Evolutionary conservation across 2,888 invertebrate species (phyloP).

Genomic region (Nephrocerus scutellatus): DNA sequence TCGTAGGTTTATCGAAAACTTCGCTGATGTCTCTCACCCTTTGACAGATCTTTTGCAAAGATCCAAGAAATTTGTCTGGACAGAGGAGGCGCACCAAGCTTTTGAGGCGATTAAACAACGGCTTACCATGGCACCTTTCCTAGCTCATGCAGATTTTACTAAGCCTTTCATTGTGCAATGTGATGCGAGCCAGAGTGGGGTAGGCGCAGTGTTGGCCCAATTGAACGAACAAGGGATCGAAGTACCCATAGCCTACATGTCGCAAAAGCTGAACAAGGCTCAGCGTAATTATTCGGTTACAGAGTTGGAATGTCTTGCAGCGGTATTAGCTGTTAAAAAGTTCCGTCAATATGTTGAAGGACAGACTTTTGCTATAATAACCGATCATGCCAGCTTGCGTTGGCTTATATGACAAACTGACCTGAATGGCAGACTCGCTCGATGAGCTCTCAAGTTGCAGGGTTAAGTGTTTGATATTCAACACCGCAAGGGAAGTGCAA

Average conservation of each 20-base stretch:
- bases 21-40: not conserved
- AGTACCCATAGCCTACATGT: slow-evolving; percentile 13
- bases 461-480: no score
- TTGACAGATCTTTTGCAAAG: slow-evolving; percentile 5
- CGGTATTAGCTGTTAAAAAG: slow-evolving; percentile 10
- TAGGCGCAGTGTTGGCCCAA: slow-evolving; percentile 15
- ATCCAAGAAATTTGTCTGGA: not conserved
- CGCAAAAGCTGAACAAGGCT: slow-evolving; percentile 17
- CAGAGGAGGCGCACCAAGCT: slow-evolving; percentile 1
- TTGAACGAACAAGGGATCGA: slow-evolving; percentile 11
- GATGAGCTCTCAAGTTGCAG: no score
- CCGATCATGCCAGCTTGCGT: no score
- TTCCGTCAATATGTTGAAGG: slow-evolving; percentile 12
- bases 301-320: slow-evolving; percentile 12
- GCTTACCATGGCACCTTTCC: slow-evolving; percentile 10
- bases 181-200: slow-evolving; percentile 10
- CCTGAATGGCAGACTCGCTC: no score
- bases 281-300: slow-evolving; percentile 13
- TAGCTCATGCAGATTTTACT: slow-evolving; percentile 11
- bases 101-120: slow-evolving; percentile 9
- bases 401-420: no score
- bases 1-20: slow-evolving; percentile 3
- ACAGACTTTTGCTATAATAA: no score
- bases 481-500: no score
- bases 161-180: slow-evolving; percentile 16